Conservation (phyloP, 2,113 vertebrate species). For the Eulacestoma nigropectus region DNA sequence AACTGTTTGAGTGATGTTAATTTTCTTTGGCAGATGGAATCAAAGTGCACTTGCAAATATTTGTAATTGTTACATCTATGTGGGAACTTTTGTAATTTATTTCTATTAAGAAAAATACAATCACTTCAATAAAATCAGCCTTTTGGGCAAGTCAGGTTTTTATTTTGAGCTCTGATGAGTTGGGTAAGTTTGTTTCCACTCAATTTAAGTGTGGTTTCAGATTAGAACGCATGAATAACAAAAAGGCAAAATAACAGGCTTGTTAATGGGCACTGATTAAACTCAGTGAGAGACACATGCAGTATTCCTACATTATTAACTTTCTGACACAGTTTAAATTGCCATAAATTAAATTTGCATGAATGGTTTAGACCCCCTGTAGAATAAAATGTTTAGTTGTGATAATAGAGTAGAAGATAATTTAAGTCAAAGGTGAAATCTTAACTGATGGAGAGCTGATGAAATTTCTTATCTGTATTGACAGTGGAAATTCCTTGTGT, state of each 20-base stretch:
- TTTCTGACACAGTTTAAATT: constrained; percentile 64
- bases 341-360: constrained; percentile 46
- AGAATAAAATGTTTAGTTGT: background rate
- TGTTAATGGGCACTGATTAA: constrained; percentile 61
- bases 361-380: background rate
- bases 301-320: constrained; percentile 66
- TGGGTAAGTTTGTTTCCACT: background rate
- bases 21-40: background rate
- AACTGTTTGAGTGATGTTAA: background rate
- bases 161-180: background rate
- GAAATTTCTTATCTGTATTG: background rate
- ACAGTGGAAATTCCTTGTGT: background rate
- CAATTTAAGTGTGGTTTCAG: background rate
- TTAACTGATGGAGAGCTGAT: constrained; percentile 13
- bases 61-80: background rate
- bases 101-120: background rate
- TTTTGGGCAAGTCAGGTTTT: background rate
- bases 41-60: background rate
- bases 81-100: background rate
- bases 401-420: background rate
- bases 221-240: background rate
- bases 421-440: constrained; percentile 1
- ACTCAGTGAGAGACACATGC: constrained; percentile 52
- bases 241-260: constrained; percentile 16
- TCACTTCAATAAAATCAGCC: background rate